Evolutionary conservation across 2,797 vertebrate species (phyloP).

Genomic region (Crocodylus rhombifer): DNA sequence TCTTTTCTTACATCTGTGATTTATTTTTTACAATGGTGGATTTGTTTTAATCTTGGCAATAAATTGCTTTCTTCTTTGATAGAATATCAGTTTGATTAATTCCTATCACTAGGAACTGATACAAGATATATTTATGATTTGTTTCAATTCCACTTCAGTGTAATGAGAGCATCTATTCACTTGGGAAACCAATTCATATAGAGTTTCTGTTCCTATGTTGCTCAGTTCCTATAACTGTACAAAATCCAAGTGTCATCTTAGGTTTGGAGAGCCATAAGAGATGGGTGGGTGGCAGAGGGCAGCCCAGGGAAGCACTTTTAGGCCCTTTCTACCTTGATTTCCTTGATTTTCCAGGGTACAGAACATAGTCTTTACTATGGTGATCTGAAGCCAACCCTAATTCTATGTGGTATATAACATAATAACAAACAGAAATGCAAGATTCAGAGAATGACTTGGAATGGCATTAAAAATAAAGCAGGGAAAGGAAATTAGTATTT

Average conservation of each 20-base stretch:
- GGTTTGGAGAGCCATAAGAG: background rate
- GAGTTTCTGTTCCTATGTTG: background rate
- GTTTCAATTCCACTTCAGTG: background rate
- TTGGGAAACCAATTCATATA: background rate
- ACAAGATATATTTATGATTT: background rate
- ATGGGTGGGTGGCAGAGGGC: background rate
- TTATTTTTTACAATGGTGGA: too few species aligned
- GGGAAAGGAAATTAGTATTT: background rate
- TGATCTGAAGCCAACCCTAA: background rate
- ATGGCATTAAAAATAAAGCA: background rate
- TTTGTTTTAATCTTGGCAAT: background rate
- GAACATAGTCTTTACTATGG: background rate
- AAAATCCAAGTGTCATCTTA: too few species aligned
- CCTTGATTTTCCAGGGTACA: background rate
- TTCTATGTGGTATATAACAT: background rate
- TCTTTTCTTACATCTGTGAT: background rate
- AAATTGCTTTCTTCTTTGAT: background rate
- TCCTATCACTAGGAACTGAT: background rate
- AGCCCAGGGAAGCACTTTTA: background rate
- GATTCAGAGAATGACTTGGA: background rate
- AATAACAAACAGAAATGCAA: background rate
- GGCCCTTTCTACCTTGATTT: background rate
- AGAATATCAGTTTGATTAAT: background rate
- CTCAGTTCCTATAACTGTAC: background rate
- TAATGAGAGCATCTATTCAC: background rate